A percentile compares a stretch with the other conserved stretches of the same genome.
These are phyloP conservation scores for Hydrolagus colliei DNA, from an alignment of 2,797 vertebrate genomes.

Conservation along the genomic window DNA sequence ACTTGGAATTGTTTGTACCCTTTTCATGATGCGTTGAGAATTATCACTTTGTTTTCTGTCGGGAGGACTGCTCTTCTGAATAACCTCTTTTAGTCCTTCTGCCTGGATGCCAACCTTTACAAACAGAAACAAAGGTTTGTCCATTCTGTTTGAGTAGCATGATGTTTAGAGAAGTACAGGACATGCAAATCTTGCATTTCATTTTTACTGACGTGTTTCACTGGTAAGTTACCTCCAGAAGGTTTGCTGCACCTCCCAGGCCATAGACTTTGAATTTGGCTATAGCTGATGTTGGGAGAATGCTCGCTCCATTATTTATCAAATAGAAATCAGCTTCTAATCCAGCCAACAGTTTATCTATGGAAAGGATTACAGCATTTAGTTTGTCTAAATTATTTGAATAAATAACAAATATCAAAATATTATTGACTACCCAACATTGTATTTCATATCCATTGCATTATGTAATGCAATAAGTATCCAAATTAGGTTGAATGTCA, in stretches of 20 bases:
- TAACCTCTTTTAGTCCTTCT: neutral
- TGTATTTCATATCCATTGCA: neutral
- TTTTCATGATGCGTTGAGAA: neutral
- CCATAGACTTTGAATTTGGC: neutral
- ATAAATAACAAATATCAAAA: neutral
- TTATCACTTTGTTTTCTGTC: neutral
- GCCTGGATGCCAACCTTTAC: neutral
- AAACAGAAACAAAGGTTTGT: neutral
- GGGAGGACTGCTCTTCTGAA: neutral
- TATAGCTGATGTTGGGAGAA: neutral
- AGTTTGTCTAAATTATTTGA: neutral
- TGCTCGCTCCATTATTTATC: neutral
- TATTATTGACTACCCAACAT: neutral
- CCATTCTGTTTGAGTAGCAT: neutral
- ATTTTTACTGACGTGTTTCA: neutral
- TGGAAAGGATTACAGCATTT: neutral
- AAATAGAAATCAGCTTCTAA: neutral
- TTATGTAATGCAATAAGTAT: neutral
- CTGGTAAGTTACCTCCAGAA: conserved; percentile 1
- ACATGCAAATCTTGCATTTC: neutral
- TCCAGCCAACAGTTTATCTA: conserved; percentile 12
- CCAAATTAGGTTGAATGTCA: too few relatives aligned
- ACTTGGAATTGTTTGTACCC: neutral
- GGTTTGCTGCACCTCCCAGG: neutral
- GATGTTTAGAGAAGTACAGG: neutral